Conservation (phyloP, 2,888 invertebrate genomes). For the Euspilapteryx auroguttella region DNA sequence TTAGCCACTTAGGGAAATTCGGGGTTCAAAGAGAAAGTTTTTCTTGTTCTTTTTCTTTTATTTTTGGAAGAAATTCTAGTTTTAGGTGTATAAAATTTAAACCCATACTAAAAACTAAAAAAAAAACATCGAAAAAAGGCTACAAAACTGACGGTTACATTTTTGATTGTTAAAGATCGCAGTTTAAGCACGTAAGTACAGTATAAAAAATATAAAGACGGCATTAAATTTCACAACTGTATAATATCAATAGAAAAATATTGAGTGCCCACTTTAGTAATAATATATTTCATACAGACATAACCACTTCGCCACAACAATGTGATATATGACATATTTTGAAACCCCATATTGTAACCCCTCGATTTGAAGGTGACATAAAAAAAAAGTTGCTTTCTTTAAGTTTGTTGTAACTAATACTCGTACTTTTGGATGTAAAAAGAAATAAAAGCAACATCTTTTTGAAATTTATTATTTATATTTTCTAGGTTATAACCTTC, state of each 20-base stretch:
- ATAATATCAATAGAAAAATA: slow-evolving; percentile 16
- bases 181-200: neutral
- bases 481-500: too few species aligned
- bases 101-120: too few species aligned
- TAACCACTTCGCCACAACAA: slow-evolving; percentile 35
- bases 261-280: slow-evolving; percentile 17
- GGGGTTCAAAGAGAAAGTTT: slow-evolving; percentile 6
- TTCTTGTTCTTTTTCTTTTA: neutral
- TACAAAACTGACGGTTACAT: too few species aligned
- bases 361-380: slow-evolving; percentile 2
- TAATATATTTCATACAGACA: slow-evolving; percentile 11
- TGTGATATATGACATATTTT: slow-evolving; percentile 29
- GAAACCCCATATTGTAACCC: slow-evolving; percentile 1
- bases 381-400: slow-evolving; percentile 2
- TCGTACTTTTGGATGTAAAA: slow-evolving; percentile 2
- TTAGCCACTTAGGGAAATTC: slow-evolving; percentile 16
- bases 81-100: too few species aligned
- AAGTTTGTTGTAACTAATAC: too few species aligned
- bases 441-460: slow-evolving; percentile 1
- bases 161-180: too few species aligned
- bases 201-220: neutral
- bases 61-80: too few species aligned
- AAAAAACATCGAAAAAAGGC: too few species aligned
- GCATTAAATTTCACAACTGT: slow-evolving; percentile 1
- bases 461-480: slow-evolving; percentile 1